Evolutionary conservation across 2,888 invertebrate species (phyloP), one percentile per base, ranked within the genome.

Genomic region (Chloromyia formosa): DNA sequence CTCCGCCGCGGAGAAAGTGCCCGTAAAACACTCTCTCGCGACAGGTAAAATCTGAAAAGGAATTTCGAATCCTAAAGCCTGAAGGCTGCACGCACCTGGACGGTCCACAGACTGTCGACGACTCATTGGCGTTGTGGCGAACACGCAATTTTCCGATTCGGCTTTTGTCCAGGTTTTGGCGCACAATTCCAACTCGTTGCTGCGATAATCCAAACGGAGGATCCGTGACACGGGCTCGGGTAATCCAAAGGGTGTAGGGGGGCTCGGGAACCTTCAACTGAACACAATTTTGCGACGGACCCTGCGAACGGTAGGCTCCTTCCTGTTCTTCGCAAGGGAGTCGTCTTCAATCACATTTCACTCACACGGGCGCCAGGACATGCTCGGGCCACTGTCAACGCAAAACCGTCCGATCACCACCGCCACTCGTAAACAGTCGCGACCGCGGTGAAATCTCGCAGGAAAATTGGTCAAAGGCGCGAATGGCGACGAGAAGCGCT

Each of bases 91-190:
- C 73, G 73, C 73, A 81, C 81, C 81, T 81, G 82, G 81, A 81
- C 81, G 81, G 81, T 81, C 81, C 81, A 81, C 81, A 81, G 81
- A 81, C 82, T 81, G 81, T 81, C 81, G 81, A 80, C 81, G 81
- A 81, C 82, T 81, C 81, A 81, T 81, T 81, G 81, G 81, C 81
- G 80, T 73, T 73, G 73, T 56, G 53, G 71, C 56, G 66, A 45
- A 66, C 23, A 66, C 40, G 73, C 49, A 62, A 20, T 62, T 73
- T 73, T 73, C 62, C 23, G 54, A 56, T 74, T 74, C 66, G 74
- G 66, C 56, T 71, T 42, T 40, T 78, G 77, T 77, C 77, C 75
- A 66, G 66, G 40, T 66, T 66, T 66, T 66, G 66, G 66, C 66
- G 66, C 66, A 66, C 66, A 66, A 62, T 40, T 18, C 18, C 49